These are phyloP conservation scores for Macropodus opercularis DNA, from an alignment of 2,797 vertebrate genomes.

Conservation along the genomic window DNA sequence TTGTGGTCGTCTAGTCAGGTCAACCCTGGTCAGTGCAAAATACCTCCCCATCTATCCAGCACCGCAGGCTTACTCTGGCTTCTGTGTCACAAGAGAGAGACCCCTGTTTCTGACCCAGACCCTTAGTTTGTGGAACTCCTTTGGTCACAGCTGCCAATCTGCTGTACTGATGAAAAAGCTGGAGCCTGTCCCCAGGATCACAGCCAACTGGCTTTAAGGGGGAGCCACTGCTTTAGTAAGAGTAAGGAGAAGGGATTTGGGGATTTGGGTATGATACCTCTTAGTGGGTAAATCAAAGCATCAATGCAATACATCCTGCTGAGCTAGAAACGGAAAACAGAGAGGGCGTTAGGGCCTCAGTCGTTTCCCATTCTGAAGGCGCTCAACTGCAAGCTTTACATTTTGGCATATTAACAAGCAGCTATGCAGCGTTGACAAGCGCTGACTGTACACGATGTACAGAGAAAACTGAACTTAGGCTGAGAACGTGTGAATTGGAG, in stretches of 20 bases:
- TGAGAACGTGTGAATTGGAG: constrained; percentile 45
- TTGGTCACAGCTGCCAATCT: constrained; percentile 35
- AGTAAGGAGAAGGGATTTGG: constrained; percentile 30
- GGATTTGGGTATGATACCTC: constrained; percentile 27
- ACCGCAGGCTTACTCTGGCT: constrained; percentile 41
- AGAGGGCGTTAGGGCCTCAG: neutral
- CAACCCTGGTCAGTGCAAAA: constrained; percentile 63
- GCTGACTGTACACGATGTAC: neutral
- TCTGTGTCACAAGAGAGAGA: constrained; percentile 51
- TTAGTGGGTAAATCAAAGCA: constrained; percentile 29
- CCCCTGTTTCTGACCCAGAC: constrained; percentile 42
- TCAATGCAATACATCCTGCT: constrained; percentile 42
- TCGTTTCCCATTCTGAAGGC: neutral
- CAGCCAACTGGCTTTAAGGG: constrained; percentile 49
- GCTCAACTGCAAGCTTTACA: too few species aligned
- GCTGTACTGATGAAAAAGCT: constrained; percentile 38
- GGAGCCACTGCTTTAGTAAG: constrained; percentile 44
- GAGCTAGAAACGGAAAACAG: constrained; percentile 24
- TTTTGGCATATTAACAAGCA: neutral
- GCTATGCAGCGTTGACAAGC: neutral
- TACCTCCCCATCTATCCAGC: constrained; percentile 58
- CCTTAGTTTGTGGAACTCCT: constrained; percentile 29
- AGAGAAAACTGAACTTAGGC: constrained; percentile 18
- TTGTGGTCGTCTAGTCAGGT: constrained; percentile 79
- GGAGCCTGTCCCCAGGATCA: constrained; percentile 41